A percentile compares a stretch with the other conserved stretches of the same genome.
Evolutionary conservation across 2,797 vertebrate species (phyloP).

Genomic region (Hylomyscus alleni): DNA sequence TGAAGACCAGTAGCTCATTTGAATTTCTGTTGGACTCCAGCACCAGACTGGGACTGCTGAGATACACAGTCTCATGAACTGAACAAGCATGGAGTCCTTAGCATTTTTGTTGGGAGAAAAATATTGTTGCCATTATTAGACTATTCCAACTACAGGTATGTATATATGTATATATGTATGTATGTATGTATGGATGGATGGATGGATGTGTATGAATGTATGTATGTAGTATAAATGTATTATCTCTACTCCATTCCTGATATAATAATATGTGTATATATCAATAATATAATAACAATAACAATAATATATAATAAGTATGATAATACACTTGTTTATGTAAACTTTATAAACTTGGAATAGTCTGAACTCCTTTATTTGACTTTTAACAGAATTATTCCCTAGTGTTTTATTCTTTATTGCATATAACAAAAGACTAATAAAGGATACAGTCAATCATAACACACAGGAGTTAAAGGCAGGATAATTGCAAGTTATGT

Average conservation of each 20-base stretch:
- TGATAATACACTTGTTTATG: not conserved
- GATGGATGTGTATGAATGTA: not conserved
- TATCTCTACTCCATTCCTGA: not conserved
- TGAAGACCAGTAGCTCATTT: not conserved
- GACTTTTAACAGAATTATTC: not conserved
- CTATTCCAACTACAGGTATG: not conserved
- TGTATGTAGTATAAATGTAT: not conserved
- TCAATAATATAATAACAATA: too few relatives aligned
- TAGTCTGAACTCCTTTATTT: not conserved
- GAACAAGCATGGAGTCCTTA: too few relatives aligned
- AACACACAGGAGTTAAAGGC: not conserved
- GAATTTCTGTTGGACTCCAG: not conserved
- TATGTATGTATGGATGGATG: not conserved
- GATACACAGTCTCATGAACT: not conserved
- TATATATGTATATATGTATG: not conserved
- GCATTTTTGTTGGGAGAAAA: not conserved
- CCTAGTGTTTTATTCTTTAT: not conserved
- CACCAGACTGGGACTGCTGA: not conserved
- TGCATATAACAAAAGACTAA: not conserved
- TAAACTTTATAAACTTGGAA: not conserved
- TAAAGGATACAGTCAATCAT: not conserved
- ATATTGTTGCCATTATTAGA: not conserved
- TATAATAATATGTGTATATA: too few relatives aligned
- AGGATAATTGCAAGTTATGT: not conserved
- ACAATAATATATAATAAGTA: too few relatives aligned